These are phyloP conservation scores for Betta splendens DNA, from an alignment of 2,797 vertebrate species.

Conservation along the genomic window DNA sequence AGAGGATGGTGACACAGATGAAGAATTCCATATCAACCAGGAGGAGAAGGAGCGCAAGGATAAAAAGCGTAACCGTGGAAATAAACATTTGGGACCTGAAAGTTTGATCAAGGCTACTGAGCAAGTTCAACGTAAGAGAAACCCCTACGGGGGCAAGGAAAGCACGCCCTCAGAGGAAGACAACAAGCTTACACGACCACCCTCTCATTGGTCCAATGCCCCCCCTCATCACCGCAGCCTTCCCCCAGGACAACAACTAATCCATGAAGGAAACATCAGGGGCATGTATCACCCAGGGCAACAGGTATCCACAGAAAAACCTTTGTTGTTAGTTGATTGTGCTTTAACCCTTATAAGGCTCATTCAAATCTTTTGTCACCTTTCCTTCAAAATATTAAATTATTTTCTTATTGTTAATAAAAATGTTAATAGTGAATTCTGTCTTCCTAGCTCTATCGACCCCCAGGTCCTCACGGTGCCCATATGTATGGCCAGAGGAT, in stretches of 20 bases:
- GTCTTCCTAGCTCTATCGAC: slow-evolving; percentile 69
- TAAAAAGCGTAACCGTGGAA: slow-evolving; percentile 85
- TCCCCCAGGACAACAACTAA: slow-evolving; percentile 67
- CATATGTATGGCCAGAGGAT: slow-evolving; percentile 84
- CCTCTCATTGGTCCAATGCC: slow-evolving; percentile 69
- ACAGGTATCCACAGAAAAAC: slow-evolving; percentile 64
- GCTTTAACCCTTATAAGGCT: neutral
- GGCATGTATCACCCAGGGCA: slow-evolving; percentile 77
- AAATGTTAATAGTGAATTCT: neutral
- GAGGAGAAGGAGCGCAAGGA: slow-evolving; percentile 91
- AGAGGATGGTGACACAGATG: slow-evolving; percentile 95
- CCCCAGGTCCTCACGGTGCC: slow-evolving; percentile 73
- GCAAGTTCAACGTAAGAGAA: slow-evolving; percentile 82
- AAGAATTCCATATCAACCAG: slow-evolving; percentile 90
- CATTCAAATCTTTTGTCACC: neutral
- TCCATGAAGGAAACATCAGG: slow-evolving; percentile 69
- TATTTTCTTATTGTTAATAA: neutral
- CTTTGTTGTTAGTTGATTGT: neutral
- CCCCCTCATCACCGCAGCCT: slow-evolving; percentile 75
- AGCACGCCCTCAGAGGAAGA: slow-evolving; percentile 66
- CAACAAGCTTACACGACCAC: slow-evolving; percentile 53
- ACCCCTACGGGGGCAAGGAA: slow-evolving; percentile 73
- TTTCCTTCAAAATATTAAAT: neutral
- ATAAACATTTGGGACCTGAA: slow-evolving; percentile 82
- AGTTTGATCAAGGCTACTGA: slow-evolving; percentile 79